phyloP scores from a whole-genome alignment of 2,797 vertebrate genomes.

The Enteromius paludinosus region DNA sequence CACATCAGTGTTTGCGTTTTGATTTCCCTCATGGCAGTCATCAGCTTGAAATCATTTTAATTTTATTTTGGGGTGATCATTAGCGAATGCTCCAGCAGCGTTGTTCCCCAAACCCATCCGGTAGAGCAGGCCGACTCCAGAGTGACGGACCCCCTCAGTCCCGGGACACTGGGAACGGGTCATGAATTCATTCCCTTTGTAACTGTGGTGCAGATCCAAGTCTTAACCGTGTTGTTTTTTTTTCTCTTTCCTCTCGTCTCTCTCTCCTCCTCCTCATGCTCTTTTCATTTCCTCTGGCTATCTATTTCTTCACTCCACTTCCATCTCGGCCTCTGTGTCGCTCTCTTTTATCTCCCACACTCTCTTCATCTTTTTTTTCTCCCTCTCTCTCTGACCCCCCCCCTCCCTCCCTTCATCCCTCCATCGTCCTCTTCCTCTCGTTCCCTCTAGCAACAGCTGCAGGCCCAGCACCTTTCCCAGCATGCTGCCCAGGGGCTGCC shows the following conservation, averaged over 20 bases:
- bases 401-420: constrained; percentile 23
- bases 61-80: constrained; percentile 17
- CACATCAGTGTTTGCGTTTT: neutral
- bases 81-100: neutral
- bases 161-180: constrained; percentile 32
- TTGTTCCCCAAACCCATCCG: neutral
- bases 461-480: constrained; percentile 91
- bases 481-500: constrained; percentile 86
- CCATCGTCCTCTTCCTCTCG: constrained; percentile 29
- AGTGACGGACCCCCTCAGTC: neutral
- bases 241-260: constrained; percentile 14
- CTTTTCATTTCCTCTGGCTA: constrained; percentile 47
- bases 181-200: constrained; percentile 60
- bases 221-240: constrained; percentile 31
- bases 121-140: constrained; percentile 6
- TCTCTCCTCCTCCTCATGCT: constrained; percentile 27
- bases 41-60: neutral
- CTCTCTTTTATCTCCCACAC: constrained; percentile 33
- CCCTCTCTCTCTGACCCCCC: constrained; percentile 41
- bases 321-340: constrained; percentile 13
- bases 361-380: constrained; percentile 13
- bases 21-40: constrained; percentile 11
- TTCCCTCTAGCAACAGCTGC: constrained; percentile 86
- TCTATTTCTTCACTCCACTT: constrained; percentile 37
- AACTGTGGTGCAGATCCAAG: constrained; percentile 34